Base-by-base conservation (phyloP, 2,888 invertebrate genomes). In the Gastrophysa polygoni region DNA sequence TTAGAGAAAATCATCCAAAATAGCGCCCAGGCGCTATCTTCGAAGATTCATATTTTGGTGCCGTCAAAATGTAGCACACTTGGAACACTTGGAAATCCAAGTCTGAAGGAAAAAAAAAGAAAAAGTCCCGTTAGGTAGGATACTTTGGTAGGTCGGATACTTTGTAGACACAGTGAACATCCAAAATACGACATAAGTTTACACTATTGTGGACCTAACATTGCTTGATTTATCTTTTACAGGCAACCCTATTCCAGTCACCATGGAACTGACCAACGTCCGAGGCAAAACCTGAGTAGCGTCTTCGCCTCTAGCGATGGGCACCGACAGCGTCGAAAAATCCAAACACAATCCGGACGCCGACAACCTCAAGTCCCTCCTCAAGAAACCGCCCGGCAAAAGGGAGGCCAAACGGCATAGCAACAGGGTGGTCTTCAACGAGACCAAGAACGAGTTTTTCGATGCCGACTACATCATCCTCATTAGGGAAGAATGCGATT, bases 401-500 rank as follows among this genome's bases (percentile, higher is more conserved):
- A 89, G 55, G 16, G 60, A 62, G 21, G 43, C 34, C 50, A 50
- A 18, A 43, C 86, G 84, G 70, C 89, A 89, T 77, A 91, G 90
- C 76, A 88, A 93, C 80, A 88, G 93, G 59, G 95, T 95, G 20
- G 89, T 93, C 56, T 95, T 95, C 77, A 93, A 95, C 78, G 95
- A 95, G 83, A 92, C 89, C 75, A 88, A 91, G 57, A 95, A 95
- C 82, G 92, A 93, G 80, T 94, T 93, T 82, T 94, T 95, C 80
- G 95, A 95, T 74, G 94, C 95, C 55, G 94, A 95, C 82, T 95
- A 95, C 77, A 94, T 95, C 76, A 95, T 95, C 74, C 85, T 94
- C 67, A 93, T 95, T 68, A 89, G 94, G 64, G 94, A 95, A 78
- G 94, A 94, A 79, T 93, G 93, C 77, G 89, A 89, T 74, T 91